Evolutionary conservation across 2,888 invertebrate species (phyloP).

Genomic region (Fragum whitleyi): DNA sequence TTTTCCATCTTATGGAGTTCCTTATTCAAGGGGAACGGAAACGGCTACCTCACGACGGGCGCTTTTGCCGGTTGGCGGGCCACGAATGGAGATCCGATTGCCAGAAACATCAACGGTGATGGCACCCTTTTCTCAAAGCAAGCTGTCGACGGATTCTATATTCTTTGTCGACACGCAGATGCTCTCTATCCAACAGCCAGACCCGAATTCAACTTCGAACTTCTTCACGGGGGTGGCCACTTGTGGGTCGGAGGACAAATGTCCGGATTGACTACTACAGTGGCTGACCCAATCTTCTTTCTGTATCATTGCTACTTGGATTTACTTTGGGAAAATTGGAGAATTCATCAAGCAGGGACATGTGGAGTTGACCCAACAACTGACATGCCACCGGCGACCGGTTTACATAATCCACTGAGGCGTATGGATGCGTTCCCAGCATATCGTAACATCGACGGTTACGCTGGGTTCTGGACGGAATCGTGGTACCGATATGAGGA

Average conservation of each 20-base stretch:
- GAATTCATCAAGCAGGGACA: constrained; percentile 55
- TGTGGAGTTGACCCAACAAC: constrained; percentile 61
- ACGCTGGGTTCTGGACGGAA: constrained; percentile 53
- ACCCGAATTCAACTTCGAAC: constrained; percentile 55
- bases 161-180: constrained; percentile 53
- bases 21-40: constrained; percentile 73
- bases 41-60: constrained; percentile 72
- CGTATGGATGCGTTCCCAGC: constrained; percentile 54
- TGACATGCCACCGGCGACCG: constrained; percentile 61
- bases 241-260: constrained; percentile 77
- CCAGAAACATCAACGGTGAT: constrained; percentile 67
- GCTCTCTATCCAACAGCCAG: constrained; percentile 60
- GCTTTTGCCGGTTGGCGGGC: constrained; percentile 77
- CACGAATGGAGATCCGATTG: constrained; percentile 65
- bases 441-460: constrained; percentile 62
- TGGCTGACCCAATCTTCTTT: constrained; percentile 77
- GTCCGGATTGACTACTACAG: constrained; percentile 71
- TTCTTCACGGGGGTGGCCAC: constrained; percentile 73
- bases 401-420: constrained; percentile 43
- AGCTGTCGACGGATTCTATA: constrained; percentile 61
- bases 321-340: constrained; percentile 75
- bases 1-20: constrained; percentile 71
- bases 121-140: constrained; percentile 67
- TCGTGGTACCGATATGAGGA: constrained; percentile 61
- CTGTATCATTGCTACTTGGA: constrained; percentile 77